A percentile compares a stretch with the other conserved stretches of the same genome.
Evolutionary conservation across 23 tunicate genomes (phyloP).

Genomic region (Trididemnum miniatum): DNA sequence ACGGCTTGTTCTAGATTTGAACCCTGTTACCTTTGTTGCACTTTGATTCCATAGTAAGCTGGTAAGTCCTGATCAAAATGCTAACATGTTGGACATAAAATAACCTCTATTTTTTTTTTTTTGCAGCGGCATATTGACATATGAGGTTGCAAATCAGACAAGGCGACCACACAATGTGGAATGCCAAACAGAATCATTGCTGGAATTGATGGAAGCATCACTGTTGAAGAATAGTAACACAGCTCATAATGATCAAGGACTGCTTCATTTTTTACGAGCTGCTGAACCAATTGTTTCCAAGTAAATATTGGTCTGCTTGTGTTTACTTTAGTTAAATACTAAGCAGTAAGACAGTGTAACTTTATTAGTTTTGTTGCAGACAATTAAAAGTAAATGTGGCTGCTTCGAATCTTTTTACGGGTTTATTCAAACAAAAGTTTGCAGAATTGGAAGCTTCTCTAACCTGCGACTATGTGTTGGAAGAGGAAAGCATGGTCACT

Average conservation of each 20-base stretch:
- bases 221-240: not conserved
- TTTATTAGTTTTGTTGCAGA: no score
- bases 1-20: no score
- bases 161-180: conserved; percentile 50
- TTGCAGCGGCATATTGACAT: conserved; percentile 66
- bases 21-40: no score
- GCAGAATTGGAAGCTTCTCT: not conserved
- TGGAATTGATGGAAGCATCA: conserved; percentile 42
- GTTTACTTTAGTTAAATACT: no score
- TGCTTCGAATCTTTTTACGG: conserved; percentile 7
- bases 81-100: no score
- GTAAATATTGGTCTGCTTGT: no score
- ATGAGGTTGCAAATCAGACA: conserved; percentile 79
- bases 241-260: conserved; percentile 20
- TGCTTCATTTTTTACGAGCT: conserved; percentile 31
- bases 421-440: conserved; percentile 17
- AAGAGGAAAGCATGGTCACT: conserved; percentile 16
- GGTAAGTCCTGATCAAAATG: no score
- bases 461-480: conserved; percentile 26
- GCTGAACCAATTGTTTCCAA: conserved; percentile 76
- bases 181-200: conserved; percentile 69
- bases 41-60: no score
- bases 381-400: conserved; percentile 50
- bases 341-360: no score
- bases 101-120: no score